Evolutionary conservation across 2,113 vertebrate species (phyloP).

Genomic region (Sus scrofa): T2T-Sscrofa CM000824.6:90738501-90739000

Average conservation of each 20-base stretch:
- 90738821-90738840: background rate
- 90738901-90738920: background rate
- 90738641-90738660: background rate
- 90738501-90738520: too few species aligned
- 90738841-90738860: background rate
- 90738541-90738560: too few species aligned
- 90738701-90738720: background rate
- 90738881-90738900: background rate
- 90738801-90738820: background rate
- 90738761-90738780: background rate
- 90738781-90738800: background rate
- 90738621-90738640: background rate
- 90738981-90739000: background rate
- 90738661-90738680: background rate
- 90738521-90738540: too few species aligned
- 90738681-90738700: background rate
- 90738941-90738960: background rate
- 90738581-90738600: too few species aligned
- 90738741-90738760: background rate
- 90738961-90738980: background rate
- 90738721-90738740: background rate
- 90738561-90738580: too few species aligned
- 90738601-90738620: constrained; percentile 7
- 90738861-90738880: background rate
- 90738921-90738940: background rate